Conservation (phyloP, 2,797 vertebrate species). For the Poecilia wingei region DNA sequence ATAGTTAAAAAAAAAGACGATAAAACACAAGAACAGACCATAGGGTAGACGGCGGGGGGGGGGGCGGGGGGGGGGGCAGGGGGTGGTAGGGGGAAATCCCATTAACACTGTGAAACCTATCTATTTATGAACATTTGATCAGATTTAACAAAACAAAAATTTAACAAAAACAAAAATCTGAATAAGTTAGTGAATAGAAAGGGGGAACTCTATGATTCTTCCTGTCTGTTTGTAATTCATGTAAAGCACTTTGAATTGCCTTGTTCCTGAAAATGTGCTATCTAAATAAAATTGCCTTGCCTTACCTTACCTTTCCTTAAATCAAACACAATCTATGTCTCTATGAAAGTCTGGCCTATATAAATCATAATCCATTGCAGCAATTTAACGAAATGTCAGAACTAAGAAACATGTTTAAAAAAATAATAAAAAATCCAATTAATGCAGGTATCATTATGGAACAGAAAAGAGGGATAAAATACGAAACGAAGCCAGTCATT, state of each 20-base stretch:
- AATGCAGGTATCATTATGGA: conserved; percentile 39
- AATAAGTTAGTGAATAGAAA: conserved; percentile 1
- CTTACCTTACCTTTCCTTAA: not conserved
- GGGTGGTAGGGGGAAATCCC: too few species aligned
- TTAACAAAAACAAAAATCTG: not conserved
- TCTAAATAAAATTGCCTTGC: too few species aligned
- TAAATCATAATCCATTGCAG: conserved; percentile 21
- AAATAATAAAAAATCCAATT: conserved; percentile 30
- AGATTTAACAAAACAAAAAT: not conserved
- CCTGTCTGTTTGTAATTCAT: conserved; percentile 11
- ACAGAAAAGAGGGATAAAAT: conserved; percentile 19
- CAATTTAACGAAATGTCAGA: conserved; percentile 26
- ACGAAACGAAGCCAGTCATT: conserved; percentile 37
- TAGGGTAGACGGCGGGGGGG: too few species aligned
- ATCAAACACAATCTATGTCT: conserved; percentile 36
- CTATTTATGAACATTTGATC: conserved; percentile 11
- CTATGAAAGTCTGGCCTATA: conserved; percentile 35
- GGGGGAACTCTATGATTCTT: conserved; percentile 18
- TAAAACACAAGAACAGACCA: too few species aligned
- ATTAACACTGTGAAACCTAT: not conserved
- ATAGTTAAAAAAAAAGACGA: too few species aligned
- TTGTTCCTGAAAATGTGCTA: too few species aligned
- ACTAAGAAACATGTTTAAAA: conserved; percentile 30
- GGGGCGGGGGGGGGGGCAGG: too few species aligned
- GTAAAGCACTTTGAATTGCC: too few species aligned